A percentile compares a stretch with the other conserved stretches of the same genome.
phyloP scores from a whole-genome alignment of 2,797 vertebrate species.

The Falco naumanni region DNA sequence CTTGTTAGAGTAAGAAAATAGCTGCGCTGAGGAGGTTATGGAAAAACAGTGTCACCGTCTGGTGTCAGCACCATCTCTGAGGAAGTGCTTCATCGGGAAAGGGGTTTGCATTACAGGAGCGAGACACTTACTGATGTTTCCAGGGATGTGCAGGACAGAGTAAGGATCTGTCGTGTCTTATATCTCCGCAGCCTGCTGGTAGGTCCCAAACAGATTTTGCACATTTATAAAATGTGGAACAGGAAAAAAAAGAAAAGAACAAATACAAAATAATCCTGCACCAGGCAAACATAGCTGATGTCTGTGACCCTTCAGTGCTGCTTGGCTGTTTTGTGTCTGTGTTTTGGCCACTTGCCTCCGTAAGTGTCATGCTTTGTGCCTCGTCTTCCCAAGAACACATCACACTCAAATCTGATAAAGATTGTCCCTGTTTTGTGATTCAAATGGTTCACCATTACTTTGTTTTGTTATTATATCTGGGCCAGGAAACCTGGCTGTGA shows the following conservation, averaged over 20 bases:
- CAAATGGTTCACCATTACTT: background rate
- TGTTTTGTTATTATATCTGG: background rate
- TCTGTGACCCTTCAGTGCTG: background rate
- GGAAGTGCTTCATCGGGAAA: background rate
- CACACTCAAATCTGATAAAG: background rate
- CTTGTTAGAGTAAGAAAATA: background rate
- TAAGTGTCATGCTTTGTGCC: background rate
- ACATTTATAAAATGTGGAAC: background rate
- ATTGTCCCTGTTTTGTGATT: background rate
- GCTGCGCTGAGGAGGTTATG: background rate
- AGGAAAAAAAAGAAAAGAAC: too few relatives aligned
- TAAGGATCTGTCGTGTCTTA: background rate
- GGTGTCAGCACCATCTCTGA: background rate
- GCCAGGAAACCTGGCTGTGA: background rate
- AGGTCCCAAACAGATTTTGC: background rate
- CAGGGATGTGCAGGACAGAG: background rate
- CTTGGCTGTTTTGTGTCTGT: rapidly evolving
- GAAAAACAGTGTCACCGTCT: background rate
- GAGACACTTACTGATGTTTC: background rate
- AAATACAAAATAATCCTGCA: too few relatives aligned
- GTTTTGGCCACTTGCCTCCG: background rate
- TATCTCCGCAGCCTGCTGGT: background rate
- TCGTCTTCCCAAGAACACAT: background rate
- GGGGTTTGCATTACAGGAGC: background rate
- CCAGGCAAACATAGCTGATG: background rate